A percentile compares a stretch with the other conserved stretches of the same genome.
Evolutionary conservation across 2,888 invertebrate species (phyloP).

Genomic region (Pseudoips prasinana): DNA sequence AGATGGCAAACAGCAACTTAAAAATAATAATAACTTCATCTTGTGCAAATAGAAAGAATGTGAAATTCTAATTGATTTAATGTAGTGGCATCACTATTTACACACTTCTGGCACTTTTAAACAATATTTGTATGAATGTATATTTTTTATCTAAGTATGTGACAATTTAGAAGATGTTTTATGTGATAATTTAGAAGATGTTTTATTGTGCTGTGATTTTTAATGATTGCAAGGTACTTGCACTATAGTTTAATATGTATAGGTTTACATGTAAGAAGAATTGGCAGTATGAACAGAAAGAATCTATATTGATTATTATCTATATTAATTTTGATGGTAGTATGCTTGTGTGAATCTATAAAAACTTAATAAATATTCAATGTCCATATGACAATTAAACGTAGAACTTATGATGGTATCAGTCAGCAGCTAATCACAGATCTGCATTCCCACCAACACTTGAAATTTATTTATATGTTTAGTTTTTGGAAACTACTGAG

Average conservation of each 20-base stretch:
- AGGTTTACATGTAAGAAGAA: slow-evolving; percentile 1
- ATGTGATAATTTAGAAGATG: too few relatives aligned
- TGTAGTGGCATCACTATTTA: slow-evolving; percentile 4
- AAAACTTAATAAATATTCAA: too few relatives aligned
- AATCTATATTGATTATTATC: too few relatives aligned
- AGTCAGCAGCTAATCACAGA: too few relatives aligned
- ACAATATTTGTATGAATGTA: background rate
- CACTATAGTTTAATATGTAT: slow-evolving; percentile 6
- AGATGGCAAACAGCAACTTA: slow-evolving; percentile 7
- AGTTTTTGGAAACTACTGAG: too few relatives aligned
- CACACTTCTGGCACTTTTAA: slow-evolving; percentile 2
- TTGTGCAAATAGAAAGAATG: slow-evolving; percentile 13
- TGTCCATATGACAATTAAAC: too few relatives aligned
- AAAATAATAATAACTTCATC: slow-evolving; percentile 12
- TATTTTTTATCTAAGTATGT: background rate
- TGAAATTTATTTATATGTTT: too few relatives aligned
- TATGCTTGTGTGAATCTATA: too few relatives aligned
- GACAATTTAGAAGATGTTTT: too few relatives aligned
- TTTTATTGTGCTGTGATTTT: slow-evolving; percentile 6
- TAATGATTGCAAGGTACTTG: slow-evolving; percentile 11
- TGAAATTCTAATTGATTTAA: slow-evolving; percentile 2
- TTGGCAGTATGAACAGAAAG: slow-evolving; percentile 11
- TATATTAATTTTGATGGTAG: too few relatives aligned
- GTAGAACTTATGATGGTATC: too few relatives aligned
- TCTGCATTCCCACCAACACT: too few relatives aligned